These are phyloP conservation scores for Eptesicus fuscus DNA, from an alignment of 2,113 vertebrate genomes.

Conservation along the genomic window DNA sequence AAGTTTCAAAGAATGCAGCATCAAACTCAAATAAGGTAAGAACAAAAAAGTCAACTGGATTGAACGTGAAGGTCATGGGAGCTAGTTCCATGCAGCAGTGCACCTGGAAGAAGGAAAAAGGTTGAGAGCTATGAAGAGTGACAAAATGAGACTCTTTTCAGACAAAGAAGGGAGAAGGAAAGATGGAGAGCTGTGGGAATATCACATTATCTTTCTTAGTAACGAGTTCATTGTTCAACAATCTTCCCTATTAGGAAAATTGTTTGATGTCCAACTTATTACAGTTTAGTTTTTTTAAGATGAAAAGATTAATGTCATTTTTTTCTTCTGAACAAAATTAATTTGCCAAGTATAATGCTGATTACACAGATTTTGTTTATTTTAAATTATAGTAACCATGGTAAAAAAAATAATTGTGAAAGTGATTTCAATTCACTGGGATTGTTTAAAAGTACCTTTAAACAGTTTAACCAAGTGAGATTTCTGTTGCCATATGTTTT, in stretches of 20 bases:
- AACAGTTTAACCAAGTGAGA: background rate
- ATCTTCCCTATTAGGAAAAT: background rate
- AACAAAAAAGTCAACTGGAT: background rate
- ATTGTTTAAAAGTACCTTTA: conserved; percentile 3
- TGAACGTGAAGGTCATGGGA: background rate
- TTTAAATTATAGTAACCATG: conserved; percentile 10
- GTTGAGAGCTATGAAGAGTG: background rate
- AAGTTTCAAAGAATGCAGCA: background rate
- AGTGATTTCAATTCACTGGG: background rate
- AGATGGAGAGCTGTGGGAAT: background rate
- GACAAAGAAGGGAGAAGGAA: background rate
- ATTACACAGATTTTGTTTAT: background rate
- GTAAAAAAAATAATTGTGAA: background rate
- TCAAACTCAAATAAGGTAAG: background rate
- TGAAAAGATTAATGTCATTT: background rate
- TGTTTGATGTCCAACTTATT: background rate
- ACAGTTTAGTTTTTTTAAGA: background rate
- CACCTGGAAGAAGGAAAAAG: background rate
- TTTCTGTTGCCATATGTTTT: background rate
- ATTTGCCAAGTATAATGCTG: background rate
- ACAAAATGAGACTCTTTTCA: background rate
- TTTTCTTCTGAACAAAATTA: background rate
- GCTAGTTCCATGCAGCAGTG: background rate
- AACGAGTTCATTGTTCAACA: background rate
- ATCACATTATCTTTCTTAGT: background rate